These are phyloP conservation scores for Cyrtodaria siliqua DNA, from an alignment of 2,888 invertebrate genomes.

Conservation along the genomic window DNA sequence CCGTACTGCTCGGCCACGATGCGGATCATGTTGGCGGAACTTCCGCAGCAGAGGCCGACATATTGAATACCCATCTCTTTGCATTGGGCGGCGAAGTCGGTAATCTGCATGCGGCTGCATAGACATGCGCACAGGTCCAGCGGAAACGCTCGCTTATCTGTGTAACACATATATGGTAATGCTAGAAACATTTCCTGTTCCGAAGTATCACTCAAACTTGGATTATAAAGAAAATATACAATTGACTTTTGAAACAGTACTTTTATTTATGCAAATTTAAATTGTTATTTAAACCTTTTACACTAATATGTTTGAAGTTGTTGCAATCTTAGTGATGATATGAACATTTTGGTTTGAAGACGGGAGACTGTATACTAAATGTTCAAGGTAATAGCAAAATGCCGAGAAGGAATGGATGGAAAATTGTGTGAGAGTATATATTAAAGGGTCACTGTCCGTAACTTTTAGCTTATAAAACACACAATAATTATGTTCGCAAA, in stretches of 20 bases:
- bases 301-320: no score
- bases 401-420: no score
- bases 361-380: no score
- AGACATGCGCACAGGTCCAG: conserved; percentile 66
- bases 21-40: conserved; percentile 68
- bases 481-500: no score
- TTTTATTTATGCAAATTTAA: background rate
- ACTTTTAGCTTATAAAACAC: no score
- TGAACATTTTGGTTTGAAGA: no score
- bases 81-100: conserved; percentile 72
- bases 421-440: no score
- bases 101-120: conserved; percentile 69
- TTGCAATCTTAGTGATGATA: no score
- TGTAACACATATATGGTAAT: background rate
- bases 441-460: no score
- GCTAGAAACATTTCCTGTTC: no score
- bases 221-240: background rate
- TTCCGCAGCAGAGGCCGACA: conserved; percentile 82
- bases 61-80: conserved; percentile 76
- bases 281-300: no score
- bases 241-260: background rate
- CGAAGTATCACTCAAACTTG: background rate
- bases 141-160: conserved; percentile 75
- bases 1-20: conserved; percentile 75
- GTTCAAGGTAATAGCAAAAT: no score